Base-by-base conservation (phyloP, 2,797 vertebrate genomes). In the Paguma larvata region DNA sequence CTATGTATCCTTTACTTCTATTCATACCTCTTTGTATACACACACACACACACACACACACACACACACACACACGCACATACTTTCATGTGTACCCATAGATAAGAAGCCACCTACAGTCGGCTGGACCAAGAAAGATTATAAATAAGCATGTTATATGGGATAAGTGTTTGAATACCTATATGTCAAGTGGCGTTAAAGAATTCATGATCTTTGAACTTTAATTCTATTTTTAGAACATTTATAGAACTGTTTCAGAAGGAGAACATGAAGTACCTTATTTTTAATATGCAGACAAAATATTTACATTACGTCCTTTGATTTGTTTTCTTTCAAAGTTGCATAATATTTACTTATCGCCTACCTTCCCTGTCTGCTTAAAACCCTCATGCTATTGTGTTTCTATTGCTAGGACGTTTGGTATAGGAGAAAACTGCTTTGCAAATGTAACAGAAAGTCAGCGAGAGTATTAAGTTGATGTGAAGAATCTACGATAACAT, bases 211-310 rank as follows among this genome's bases (percentile, higher is more conserved):
- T 56, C 80, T 88, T 78, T 59, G 21, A 70, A 82, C 6, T 62
- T 80, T 23, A 59, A 59, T 70, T 83, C 65, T 86, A 67, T 94
- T 96, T 95, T 93, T 68, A 92, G 32, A 65, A 75, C 25, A 95
- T 18, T 85, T 83, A 65, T 16, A 53, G 56, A 96, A 85, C 44
- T 59, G 96, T 30, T 96, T 89, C 78, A 80, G 68, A 75, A 63
- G 84, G 23, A 77, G 70, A 88, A 94, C 27, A 86, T 6, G n/a
- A 94, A 65, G 21, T 84, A 85, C 48, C 75, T 92, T 91, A 77
- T 56, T 95, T 90, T 83, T 79, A 59, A 87, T 88, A 88, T 84
- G 59, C 23, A 94, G 23, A 91, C 79, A 68, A 14, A 30, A 80
- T 94, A 95, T 86, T 94, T 94, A 84, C 51, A 85, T 84, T 91